Base-by-base conservation (phyloP, 2,888 invertebrate genomes). In the Teleiodes luculella region DNA sequence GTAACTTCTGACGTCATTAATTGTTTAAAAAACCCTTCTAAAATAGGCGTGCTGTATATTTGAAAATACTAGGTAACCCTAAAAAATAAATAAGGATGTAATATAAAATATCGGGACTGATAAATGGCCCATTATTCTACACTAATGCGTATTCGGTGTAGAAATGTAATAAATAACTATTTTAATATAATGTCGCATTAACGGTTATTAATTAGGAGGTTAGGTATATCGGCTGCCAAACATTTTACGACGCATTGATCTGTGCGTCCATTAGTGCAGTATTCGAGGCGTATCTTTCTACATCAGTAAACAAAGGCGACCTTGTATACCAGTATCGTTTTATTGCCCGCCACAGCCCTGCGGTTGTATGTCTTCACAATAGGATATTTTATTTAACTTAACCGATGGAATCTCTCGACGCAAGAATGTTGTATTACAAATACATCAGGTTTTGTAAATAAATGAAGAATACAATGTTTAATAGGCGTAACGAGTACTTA, bases 291-390 rank as follows among this genome's bases (percentile, higher is more conserved):
- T 80, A 67, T 77, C 75, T 80, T 76, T 83, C 80, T 79, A 78
- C 80, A 70, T 74, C 73, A 76, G 81, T 87, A 84, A 84, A 84
- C 85, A 86, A 81, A 80, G 77, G 68, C 80, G 86, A 65, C 87
- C 87, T 87, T 87, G 86, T 65, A 58, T 45, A 58, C 63, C 60
- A 60, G 81, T 86, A 76, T 87, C 86, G 71, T 76, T 81, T 87
- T 85, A 82, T 81, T 79, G 76, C 76, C 72, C 66, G 72, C 79
- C 82, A 72, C 83, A 82, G 67, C 63, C 71, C 70, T 82, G 84
- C 72, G 84, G 49, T 49, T 76, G 72, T 68, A 66, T 66, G 63
- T 63, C 57, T 64, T 52, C 57, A 60, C 55, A 58, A 67, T 70
- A 58, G 66, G 62, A 58, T 57, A 57, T 56, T 55, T 54, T 54